phyloP scores from a whole-genome alignment of 2,888 invertebrate species.

The Trissolcus brochymenae region DNA sequence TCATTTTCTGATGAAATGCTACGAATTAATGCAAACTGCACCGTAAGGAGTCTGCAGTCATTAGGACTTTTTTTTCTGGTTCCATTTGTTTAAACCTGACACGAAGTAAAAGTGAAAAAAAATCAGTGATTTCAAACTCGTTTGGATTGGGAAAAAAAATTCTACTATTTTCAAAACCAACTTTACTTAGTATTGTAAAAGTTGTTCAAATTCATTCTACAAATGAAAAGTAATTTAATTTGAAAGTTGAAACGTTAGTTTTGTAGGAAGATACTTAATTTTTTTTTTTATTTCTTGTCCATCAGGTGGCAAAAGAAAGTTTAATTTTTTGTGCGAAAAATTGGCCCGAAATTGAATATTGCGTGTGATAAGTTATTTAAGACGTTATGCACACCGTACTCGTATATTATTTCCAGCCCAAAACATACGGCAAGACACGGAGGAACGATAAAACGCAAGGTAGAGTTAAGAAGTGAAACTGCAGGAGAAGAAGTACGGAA shows the following conservation, averaged over 20 bases:
- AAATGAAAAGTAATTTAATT: too few relatives aligned
- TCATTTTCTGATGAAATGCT: conserved; percentile 62
- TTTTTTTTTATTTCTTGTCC: too few relatives aligned
- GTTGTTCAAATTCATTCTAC: too few relatives aligned
- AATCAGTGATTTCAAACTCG: too few relatives aligned
- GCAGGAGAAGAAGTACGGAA: conserved; percentile 38
- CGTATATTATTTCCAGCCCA: conserved; percentile 35
- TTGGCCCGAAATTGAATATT: conserved; percentile 17
- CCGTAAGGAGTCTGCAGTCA: conserved; percentile 33
- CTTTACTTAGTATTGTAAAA: too few relatives aligned
- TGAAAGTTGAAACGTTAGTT: too few relatives aligned
- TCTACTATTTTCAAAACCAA: too few relatives aligned
- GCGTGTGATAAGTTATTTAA: conserved; percentile 40
- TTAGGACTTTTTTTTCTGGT: conserved; percentile 25
- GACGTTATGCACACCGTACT: conserved; percentile 13
- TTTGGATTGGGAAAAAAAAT: too few relatives aligned
- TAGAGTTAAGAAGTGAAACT: conserved; percentile 32
- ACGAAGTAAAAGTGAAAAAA: too few relatives aligned
- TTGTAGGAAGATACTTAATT: too few relatives aligned
- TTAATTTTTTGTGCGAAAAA: conserved; percentile 1
- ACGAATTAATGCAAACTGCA: conserved; percentile 36
- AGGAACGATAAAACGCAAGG: conserved; percentile 28
- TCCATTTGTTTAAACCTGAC: conserved; percentile 20
- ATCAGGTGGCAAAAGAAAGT: neutral
- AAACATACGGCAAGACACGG: conserved; percentile 18